A percentile compares a stretch with the other conserved stretches of the same genome.
phyloP scores from a whole-genome alignment of 2,113 vertebrate species.

The Gadus macrocephalus region DNA sequence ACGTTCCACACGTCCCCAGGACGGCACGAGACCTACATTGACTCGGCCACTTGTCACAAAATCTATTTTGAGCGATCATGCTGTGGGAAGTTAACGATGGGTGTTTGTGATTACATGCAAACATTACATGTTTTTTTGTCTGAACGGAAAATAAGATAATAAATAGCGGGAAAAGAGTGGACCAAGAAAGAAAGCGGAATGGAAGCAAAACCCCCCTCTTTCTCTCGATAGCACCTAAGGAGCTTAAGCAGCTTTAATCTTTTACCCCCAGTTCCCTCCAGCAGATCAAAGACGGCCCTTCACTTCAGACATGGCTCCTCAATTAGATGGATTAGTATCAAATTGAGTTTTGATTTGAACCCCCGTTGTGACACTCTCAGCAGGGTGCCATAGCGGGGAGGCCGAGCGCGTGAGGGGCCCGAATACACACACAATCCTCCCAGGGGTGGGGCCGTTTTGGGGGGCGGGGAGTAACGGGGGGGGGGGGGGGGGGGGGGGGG shows the following conservation, averaged over 20 bases:
- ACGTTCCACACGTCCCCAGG: not conserved
- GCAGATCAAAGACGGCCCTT: slow-evolving; percentile 59
- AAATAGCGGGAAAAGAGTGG: not conserved
- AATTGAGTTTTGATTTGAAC: slow-evolving; percentile 61
- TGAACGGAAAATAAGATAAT: not conserved
- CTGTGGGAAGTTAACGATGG: slow-evolving; percentile 5
- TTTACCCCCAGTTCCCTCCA: slow-evolving; percentile 14
- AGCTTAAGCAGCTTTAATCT: slow-evolving; percentile 58
- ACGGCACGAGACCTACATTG: not conserved
- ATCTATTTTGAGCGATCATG: slow-evolving; percentile 21
- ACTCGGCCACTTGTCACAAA: slow-evolving; percentile 1
- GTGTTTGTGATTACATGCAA: not conserved
- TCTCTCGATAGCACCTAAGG: slow-evolving; percentile 38
- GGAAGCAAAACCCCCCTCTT: slow-evolving; percentile 16
- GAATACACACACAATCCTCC: slow-evolving; percentile 29
- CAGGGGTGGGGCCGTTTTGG: slow-evolving; percentile 7
- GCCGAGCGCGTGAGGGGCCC: slow-evolving; percentile 39
- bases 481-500: not conserved
- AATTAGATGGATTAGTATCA: slow-evolving; percentile 67
- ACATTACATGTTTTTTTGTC: not conserved
- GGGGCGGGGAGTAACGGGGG: not conserved
- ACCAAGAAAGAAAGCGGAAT: not conserved
- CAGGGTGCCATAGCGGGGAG: slow-evolving; percentile 20
- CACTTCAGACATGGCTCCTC: slow-evolving; percentile 47
- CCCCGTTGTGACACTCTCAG: slow-evolving; percentile 35